Evolutionary conservation across 2,113 vertebrate species (phyloP).

Genomic region (Rhinopithecus roxellana): DNA sequence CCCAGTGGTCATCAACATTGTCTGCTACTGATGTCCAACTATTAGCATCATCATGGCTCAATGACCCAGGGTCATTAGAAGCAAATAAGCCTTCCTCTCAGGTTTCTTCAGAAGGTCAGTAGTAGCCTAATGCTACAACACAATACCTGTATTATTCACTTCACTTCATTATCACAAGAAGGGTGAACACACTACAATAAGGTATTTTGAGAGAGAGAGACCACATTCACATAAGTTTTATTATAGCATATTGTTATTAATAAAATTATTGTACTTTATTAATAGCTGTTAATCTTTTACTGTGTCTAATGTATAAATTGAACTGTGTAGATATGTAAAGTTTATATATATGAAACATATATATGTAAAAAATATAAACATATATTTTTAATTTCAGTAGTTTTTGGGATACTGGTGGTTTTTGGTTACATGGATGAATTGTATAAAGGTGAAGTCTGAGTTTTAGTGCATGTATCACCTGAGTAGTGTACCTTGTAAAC

Average conservation of each 20-base stretch:
- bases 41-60: background rate
- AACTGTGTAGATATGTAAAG: background rate
- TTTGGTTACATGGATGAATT: no score
- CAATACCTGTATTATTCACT: background rate
- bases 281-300: background rate
- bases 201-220: background rate
- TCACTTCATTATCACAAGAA: background rate
- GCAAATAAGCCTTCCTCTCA: background rate
- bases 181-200: background rate
- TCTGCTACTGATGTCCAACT: background rate
- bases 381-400: no score
- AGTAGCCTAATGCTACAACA: background rate
- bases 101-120: background rate
- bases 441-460: no score
- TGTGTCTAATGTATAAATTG: background rate
- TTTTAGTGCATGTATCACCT: no score
- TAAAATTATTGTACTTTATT: background rate
- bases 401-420: no score
- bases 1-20: background rate
- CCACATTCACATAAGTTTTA: background rate
- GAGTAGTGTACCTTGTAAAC: no score
- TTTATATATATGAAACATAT: no score
- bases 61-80: background rate
- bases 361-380: no score
- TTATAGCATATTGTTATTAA: background rate